A percentile compares a stretch with the other conserved stretches of the same genome.
phyloP scores from a whole-genome alignment of 1,140 invertebrate species.

The Drosophila malerkotliana region DNA sequence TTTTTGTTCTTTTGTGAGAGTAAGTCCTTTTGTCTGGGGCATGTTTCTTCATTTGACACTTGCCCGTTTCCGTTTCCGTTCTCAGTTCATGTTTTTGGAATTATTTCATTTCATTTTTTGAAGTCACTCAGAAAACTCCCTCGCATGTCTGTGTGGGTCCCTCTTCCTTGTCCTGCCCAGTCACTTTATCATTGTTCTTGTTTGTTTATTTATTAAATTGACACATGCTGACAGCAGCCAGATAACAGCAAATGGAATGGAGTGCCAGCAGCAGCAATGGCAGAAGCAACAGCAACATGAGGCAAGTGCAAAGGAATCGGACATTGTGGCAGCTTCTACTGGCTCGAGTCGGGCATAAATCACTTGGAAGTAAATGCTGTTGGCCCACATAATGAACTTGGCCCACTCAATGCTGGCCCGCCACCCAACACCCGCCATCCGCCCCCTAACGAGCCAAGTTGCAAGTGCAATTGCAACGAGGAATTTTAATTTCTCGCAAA shows the following conservation, averaged over 20 bases:
- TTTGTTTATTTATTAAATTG: slow-evolving; percentile 77
- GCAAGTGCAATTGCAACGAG: slow-evolving; percentile 44
- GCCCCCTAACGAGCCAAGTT: slow-evolving; percentile 28
- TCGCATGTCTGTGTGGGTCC: slow-evolving; percentile 14
- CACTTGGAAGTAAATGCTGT: slow-evolving; percentile 58
- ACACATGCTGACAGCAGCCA: slow-evolving; percentile 72
- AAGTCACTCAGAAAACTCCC: slow-evolving; percentile 51
- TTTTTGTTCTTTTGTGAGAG: slow-evolving; percentile 7
- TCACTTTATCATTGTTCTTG: slow-evolving; percentile 71
- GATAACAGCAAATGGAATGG: slow-evolving; percentile 55
- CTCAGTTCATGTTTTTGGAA: slow-evolving; percentile 81
- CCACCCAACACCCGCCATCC: not conserved
- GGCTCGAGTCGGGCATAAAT: slow-evolving; percentile 58
- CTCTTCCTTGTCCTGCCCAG: slow-evolving; percentile 16
- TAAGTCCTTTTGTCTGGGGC: slow-evolving; percentile 55
- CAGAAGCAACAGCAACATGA: not conserved
- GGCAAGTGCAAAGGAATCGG: slow-evolving; percentile 36
- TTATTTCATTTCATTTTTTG: slow-evolving; percentile 79
- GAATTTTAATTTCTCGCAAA: slow-evolving; percentile 79
- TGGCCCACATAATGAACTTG: slow-evolving; percentile 60
- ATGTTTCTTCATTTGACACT: slow-evolving; percentile 72
- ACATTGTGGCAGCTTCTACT: slow-evolving; percentile 44
- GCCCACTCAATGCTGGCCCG: slow-evolving; percentile 13
- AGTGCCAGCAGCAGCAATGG: slow-evolving; percentile 33
- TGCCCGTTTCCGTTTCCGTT: slow-evolving; percentile 79